Percentiles rank a stretch among this genome's conserved stretches.
Conservation (phyloP, 2,113 vertebrate genomes). For the Phalacrocorax carbo region DNA sequence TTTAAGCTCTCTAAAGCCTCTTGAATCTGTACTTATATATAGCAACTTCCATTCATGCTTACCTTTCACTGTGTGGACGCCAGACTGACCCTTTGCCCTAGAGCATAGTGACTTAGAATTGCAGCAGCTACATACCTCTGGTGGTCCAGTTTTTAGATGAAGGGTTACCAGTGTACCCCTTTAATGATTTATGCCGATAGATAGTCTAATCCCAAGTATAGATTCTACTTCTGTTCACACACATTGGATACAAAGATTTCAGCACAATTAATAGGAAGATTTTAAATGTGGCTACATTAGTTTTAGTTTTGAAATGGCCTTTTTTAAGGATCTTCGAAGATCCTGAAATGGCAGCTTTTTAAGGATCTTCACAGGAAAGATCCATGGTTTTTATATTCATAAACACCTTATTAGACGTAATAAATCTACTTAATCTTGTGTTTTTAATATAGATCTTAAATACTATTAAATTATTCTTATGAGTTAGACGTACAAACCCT, state of each 20-base stretch:
- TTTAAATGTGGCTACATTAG: background rate
- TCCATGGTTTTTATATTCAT: background rate
- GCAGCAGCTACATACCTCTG: background rate
- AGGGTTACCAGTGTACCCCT: background rate
- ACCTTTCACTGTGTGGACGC: background rate
- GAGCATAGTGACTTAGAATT: background rate
- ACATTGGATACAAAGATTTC: background rate
- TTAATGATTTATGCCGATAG: background rate
- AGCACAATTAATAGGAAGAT: background rate
- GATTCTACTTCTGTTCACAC: background rate
- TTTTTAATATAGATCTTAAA: background rate
- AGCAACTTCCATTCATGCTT: background rate
- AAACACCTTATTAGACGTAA: background rate
- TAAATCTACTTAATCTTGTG: background rate
- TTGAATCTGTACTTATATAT: background rate
- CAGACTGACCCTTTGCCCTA: background rate
- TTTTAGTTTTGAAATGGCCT: background rate
- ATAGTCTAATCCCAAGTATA: background rate
- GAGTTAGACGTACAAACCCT: background rate
- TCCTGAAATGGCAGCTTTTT: background rate
- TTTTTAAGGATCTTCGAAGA: background rate
- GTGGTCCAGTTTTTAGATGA: background rate
- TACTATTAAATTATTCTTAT: background rate
- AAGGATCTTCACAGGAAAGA: background rate
- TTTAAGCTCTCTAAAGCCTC: background rate